Base-by-base conservation (phyloP, 2,888 invertebrate species). In the Electrophaes corylata region DNA sequence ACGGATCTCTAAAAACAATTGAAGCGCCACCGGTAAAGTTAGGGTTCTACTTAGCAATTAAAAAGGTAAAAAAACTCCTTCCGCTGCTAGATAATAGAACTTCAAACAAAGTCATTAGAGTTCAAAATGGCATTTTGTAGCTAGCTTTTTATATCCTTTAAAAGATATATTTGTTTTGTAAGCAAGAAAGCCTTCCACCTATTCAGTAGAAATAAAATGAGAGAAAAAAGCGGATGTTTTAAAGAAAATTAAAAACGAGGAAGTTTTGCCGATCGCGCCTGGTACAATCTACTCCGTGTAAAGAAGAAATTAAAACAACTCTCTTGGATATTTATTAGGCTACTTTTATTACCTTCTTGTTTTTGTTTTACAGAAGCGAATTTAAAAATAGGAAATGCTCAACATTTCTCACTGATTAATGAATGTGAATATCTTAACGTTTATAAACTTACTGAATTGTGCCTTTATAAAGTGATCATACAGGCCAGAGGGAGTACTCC, bases 161-260 rank as follows among this genome's bases (percentile, higher is more conserved):
- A 74, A 77, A 79, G 80, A 84, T 79, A 85, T 83, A 84, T 82
- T 76, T 79, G 72, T 84, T 85, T 84, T 82, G 80, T 86, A 88
- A 87, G 87, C 82, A 83, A 84, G 82, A 83, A 86, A 88, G 84
- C 83, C 83, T 86, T 85, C 83, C 79, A 86, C 84, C 84, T 86
- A 87, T 86, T 87, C 83, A 82, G 72, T 81, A 79, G 77, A 87
- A 89, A 88, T 83, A 90, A 86, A 90, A 88, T 82, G 83, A 79
- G 80, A 78, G 85, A 86, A 88, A 84, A 84, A 91, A 62, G 81
- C 83, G 81, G 78, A 87, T 88, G 88, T 91, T 88, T 88, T 90
- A 87, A 91, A 91, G 88, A 90, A 91, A 91, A 91, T 91, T 90
- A 89, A 91, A 91, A 89, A 90, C 86, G 87, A 81, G 88, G 85